Percentiles rank a stretch among this genome's conserved stretches.
Evolutionary conservation across 92 coral and sea anemone species (phyloP).

Genomic region (Muricea muricata): DNA sequence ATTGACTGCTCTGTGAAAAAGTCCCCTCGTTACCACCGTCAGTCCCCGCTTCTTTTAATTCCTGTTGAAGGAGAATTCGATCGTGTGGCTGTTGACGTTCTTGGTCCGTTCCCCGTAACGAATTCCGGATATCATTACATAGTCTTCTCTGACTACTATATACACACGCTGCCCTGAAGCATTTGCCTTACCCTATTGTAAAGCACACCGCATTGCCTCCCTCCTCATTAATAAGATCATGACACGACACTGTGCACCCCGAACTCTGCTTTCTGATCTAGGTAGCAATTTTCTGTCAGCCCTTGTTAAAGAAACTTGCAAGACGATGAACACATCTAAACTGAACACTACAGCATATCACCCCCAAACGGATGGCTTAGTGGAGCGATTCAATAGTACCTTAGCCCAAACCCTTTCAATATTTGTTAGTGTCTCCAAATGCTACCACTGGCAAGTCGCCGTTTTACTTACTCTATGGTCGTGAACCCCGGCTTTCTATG

Average conservation of each 20-base stretch:
- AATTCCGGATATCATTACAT: too few relatives aligned
- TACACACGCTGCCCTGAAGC: constrained; percentile 71
- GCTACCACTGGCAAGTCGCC: constrained; percentile 36
- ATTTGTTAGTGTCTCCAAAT: constrained; percentile 23
- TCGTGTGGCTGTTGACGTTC: background rate
- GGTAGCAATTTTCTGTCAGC: background rate
- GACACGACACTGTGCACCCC: constrained; percentile 5
- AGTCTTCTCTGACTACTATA: constrained; percentile 61
- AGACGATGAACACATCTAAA: background rate
- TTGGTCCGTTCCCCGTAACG: too few relatives aligned
- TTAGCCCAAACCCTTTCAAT: constrained; percentile 44
- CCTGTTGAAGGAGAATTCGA: constrained; percentile 12
- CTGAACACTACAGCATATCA: background rate
- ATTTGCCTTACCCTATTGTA: constrained; percentile 47
- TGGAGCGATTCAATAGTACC: constrained; percentile 32
- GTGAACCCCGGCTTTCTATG: background rate
- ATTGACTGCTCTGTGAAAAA: constrained; percentile 50
- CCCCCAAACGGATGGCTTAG: constrained; percentile 53
- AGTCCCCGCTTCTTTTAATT: constrained; percentile 24
- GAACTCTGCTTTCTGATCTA: background rate
- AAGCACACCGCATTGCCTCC: constrained; percentile 50
- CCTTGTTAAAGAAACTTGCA: background rate
- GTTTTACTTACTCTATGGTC: constrained; percentile 9
- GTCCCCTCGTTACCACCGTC: constrained; percentile 38
- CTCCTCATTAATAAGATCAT: constrained; percentile 39